These are phyloP conservation scores for Aphelocoma californica DNA, from an alignment of 2,797 vertebrate species.

Conservation along the genomic window DNA sequence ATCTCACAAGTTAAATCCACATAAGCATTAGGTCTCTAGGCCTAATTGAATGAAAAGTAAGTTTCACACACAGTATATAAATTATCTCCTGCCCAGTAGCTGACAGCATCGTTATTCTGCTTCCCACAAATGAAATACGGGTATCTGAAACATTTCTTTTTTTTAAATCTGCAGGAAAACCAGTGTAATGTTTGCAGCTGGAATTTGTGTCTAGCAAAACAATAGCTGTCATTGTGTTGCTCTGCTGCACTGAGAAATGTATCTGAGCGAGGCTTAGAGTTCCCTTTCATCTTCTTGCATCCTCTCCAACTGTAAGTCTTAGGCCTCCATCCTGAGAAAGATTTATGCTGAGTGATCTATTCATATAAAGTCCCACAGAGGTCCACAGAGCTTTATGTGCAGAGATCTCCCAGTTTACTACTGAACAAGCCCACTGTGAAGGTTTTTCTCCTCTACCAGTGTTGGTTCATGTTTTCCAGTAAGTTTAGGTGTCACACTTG, in stretches of 20 bases:
- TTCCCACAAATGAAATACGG: background rate
- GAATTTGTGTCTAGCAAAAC: background rate
- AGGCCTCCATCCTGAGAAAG: background rate
- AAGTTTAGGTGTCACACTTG: background rate
- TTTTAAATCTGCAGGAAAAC: background rate
- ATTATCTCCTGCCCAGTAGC: constrained; percentile 2
- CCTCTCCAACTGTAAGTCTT: background rate
- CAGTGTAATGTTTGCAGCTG: background rate
- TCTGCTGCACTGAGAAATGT: background rate
- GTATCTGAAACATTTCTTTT: background rate
- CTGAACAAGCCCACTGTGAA: background rate
- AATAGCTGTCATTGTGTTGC: background rate
- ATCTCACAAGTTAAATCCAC: background rate
- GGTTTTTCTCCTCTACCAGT: background rate
- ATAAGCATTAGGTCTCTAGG: background rate
- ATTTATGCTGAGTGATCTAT: background rate
- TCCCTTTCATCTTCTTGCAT: background rate
- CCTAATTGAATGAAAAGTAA: background rate
- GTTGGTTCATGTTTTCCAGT: background rate
- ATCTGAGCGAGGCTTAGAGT: background rate
- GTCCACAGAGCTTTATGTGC: background rate
- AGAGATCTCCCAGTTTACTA: background rate
- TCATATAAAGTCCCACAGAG: background rate
- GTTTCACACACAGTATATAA: constrained; percentile 5
- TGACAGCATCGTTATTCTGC: background rate